Evolutionary conservation across 2,888 invertebrate species (phyloP), one percentile per base, ranked within the genome.

Genomic region (Drosophila fungiperda): DNA sequence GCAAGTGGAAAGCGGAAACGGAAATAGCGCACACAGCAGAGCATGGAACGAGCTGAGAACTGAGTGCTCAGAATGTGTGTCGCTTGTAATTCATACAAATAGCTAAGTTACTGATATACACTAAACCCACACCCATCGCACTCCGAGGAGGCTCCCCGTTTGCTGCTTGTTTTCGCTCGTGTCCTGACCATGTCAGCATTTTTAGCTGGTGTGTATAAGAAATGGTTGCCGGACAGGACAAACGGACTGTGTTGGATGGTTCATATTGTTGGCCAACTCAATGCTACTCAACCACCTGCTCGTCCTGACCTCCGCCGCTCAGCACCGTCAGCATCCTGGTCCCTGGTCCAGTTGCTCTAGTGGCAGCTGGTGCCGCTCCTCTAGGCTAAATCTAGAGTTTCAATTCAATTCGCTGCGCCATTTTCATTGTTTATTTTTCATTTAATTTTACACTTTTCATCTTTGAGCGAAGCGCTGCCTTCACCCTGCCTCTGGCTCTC

Each of bases 1-100:
- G 90, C 88, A 88, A 89, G 90, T 89, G 86, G 76, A 89, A 89
- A 89, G 65, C 88, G 90, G 88, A 85, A 89, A 88, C 86, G 85
- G 90, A 85, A 89, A 85, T 88, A 83, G 78, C 90, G 81, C 87
- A 85, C 81, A 89, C 55, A 80, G 78, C 57, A 84, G 35, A 62
- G 72, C 75, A 78, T n/a, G n/a, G 26, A 38, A 55, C 55, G 48
- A 7, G 9, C 50, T 26, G 52, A 66, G 48, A 17, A 23, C 55
- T 59, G 66, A 68, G 78, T 71, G 75, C 72, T 69, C 71, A 65
- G 81, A 78, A 74, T 81, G 72, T 84, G 69, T 77, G 88, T 69
- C 72, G 72, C 89, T 74, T 83, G 85, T 89, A 89, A 87, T 80
- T 89, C 86, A 89, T 80, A 82, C 79, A 80, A 80, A 78, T 64